Conservation (phyloP, 2,113 vertebrate species). For the Cephalopterus ornatus region DNA sequence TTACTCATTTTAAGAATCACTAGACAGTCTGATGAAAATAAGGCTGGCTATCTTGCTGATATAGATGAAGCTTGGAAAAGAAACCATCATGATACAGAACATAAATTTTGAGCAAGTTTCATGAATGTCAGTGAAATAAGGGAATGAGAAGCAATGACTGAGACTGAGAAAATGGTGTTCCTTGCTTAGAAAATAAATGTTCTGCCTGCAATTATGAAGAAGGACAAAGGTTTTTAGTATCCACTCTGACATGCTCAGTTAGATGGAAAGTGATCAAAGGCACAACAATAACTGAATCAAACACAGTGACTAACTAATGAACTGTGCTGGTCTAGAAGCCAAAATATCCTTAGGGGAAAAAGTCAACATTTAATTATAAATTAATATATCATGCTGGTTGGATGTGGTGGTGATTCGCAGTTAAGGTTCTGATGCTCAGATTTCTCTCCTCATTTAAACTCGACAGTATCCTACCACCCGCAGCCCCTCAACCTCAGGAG, state of each 20-base stretch:
- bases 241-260: neutral
- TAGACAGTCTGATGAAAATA: neutral
- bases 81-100: neutral
- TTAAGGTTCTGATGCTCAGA: neutral
- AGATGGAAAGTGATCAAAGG: slow-evolving; percentile 21
- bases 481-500: neutral
- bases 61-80: neutral
- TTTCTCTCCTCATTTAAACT: slow-evolving; percentile 8
- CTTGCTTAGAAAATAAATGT: neutral
- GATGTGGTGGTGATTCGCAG: neutral
- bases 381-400: neutral
- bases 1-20: neutral
- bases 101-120: neutral
- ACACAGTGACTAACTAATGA: slow-evolving; percentile 16
- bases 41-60: neutral
- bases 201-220: neutral
- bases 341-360: slow-evolving; percentile 4
- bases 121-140: neutral
- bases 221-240: neutral
- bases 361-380: slow-evolving; percentile 38
- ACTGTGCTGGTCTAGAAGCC: neutral
- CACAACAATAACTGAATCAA: slow-evolving; percentile 7
- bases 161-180: neutral
- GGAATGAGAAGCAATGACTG: neutral
- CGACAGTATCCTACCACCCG: neutral